These are phyloP conservation scores for Pseudococcus jackbeardsleyi DNA, from an alignment of 2,888 invertebrate species.

Conservation along the genomic window DNA sequence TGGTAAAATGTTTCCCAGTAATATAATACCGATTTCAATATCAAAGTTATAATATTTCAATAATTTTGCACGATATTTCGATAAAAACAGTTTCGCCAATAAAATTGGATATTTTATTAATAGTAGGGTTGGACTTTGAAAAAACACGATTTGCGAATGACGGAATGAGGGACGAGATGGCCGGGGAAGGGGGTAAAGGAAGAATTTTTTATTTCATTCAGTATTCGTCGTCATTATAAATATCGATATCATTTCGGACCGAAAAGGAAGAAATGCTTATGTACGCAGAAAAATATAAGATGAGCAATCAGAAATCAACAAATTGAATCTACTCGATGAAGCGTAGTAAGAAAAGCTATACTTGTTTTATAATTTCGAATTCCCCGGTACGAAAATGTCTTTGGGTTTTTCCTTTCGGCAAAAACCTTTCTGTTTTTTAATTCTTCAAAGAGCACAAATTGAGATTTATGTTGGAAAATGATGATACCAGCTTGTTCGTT, in stretches of 20 bases:
- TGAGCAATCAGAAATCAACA: conserved; percentile 24
- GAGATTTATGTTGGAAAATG: neutral
- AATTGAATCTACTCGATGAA: conserved; percentile 31
- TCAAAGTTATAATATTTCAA: neutral
- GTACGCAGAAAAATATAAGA: neutral
- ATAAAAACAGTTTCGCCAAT: neutral
- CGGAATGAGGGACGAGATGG: too few relatives aligned
- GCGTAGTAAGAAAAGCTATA: neutral
- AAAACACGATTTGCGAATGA: too few relatives aligned
- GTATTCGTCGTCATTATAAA: neutral
- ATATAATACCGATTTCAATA: neutral
- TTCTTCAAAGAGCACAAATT: neutral
- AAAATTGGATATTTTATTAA: neutral
- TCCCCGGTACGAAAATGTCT: neutral
- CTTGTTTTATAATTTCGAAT: neutral
- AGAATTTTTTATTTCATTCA: neutral
- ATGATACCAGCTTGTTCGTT: neutral
- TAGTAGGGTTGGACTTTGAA: neutral
- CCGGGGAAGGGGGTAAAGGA: neutral
- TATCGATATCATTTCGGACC: neutral
- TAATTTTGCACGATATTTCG: neutral
- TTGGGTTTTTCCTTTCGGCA: neutral
- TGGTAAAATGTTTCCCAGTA: neutral
- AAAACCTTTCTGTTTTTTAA: neutral
- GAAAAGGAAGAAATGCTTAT: neutral